Evolutionary conservation across 2,113 vertebrate genomes (phyloP), one percentile per base, ranked within the genome.

Genomic region (Colaptes auratus): DNA sequence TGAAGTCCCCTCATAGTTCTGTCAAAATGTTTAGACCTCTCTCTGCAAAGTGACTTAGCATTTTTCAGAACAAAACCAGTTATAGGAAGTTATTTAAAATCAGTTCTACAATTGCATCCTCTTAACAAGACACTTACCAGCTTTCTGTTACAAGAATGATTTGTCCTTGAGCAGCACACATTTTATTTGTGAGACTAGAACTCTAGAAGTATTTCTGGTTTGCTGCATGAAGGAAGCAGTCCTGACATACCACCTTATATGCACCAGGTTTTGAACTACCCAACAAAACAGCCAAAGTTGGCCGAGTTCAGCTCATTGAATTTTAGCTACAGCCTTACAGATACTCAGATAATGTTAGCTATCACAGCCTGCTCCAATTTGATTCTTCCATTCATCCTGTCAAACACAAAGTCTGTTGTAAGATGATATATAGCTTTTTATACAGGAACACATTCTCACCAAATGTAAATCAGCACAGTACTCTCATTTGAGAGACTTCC

Each of bases 371-470:
- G 13, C 28, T 92, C 55, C 17, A 33, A 25, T 44, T 33, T 10
- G 30, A 15, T n/a, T 94, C 35, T 70, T 84, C 46, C 12, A 3
- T 52, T 59, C 3, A 0, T 8, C 0, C 4, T 15, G 12, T 23
- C 12, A 75, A 18, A 28, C 19, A 71, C 13, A 9, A 9, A 69
- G 17, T 9, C 25, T 69, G n/a, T 3, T 82, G 8, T 53, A 60
- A 65, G 17, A 50, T 48, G 71, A 24, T 1, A 11, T 3, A 15
- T 4, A 87, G 6, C 13, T 84, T 60, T 5, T 9, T 7, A 30
- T 1, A 69, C 10, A 52, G 35, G 46, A 71, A 59, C 33, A 30
- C 24, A 30, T 33, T 70, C 72, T 73, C 55, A 59, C 10, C 16
- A 13, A 31, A 20, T 10, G 14, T 31, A 60, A 89, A 52, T 17